Percentiles rank a stretch among this genome's conserved stretches.
These are phyloP conservation scores for Poecile montanus DNA, from an alignment of 2,797 vertebrate species.

Conservation along the genomic window DNA sequence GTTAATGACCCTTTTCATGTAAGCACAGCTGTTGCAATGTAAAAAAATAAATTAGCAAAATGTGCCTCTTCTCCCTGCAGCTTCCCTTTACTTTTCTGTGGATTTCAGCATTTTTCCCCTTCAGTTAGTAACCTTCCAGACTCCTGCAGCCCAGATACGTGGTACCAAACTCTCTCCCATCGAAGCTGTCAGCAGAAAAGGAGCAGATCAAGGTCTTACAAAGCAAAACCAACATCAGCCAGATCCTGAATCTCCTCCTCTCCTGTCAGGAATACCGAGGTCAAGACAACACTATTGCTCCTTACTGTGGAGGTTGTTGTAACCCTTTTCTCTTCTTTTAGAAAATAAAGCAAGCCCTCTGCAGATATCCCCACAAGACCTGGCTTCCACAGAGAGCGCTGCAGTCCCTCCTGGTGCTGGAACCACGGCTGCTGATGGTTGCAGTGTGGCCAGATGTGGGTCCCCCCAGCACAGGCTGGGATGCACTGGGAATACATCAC, in stretches of 20 bases:
- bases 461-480: fast-evolving
- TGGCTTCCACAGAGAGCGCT: not conserved
- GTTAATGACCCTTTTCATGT: conserved; percentile 66
- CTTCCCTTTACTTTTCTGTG: conserved; percentile 29
- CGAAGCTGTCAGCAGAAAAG: not conserved
- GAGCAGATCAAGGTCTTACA: not conserved
- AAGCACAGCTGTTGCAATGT: conserved; percentile 62
- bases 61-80: not conserved
- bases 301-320: not conserved
- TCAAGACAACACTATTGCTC: not conserved
- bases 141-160: not conserved
- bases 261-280: not conserved
- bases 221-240: not conserved
- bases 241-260: not conserved
- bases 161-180: not conserved
- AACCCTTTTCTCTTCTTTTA: not conserved
- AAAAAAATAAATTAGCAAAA: conserved; percentile 57
- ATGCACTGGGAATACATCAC: fast-evolving
- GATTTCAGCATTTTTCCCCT: conserved; percentile 17
- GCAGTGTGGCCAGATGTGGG: fast-evolving
- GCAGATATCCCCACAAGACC: not conserved
- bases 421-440: not conserved
- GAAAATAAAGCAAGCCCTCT: not conserved
- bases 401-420: not conserved
- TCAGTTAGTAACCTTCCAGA: conserved; percentile 14